Evolutionary conservation across 2,797 vertebrate species (phyloP).

Genomic region (Eospalax fontanierii): DNA sequence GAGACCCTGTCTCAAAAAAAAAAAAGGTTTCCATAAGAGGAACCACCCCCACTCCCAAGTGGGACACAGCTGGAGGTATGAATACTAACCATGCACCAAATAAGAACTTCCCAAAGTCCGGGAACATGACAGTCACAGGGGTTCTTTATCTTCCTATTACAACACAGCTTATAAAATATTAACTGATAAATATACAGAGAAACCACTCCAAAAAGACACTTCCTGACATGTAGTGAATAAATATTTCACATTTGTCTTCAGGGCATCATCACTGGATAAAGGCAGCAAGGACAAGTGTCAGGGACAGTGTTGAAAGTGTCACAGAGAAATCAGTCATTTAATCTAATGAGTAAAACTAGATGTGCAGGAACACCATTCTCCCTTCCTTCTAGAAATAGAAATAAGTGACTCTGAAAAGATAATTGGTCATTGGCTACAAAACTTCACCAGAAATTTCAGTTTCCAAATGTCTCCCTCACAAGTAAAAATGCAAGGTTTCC

Average conservation of each 20-base stretch:
- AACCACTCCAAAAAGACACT: neutral
- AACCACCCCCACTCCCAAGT: no score
- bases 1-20: neutral
- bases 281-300: neutral
- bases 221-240: neutral
- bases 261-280: neutral
- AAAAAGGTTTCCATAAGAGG: neutral
- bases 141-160: neutral
- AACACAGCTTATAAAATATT: slow-evolving; percentile 8
- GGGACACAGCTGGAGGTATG: neutral
- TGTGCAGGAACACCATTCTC: fast-evolving
- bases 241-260: neutral
- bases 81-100: neutral
- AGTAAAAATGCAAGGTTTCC: neutral
- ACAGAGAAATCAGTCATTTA: neutral
- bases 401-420: slow-evolving; percentile 2
- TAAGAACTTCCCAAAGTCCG: neutral
- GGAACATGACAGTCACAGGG: neutral
- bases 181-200: neutral
- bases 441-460: neutral
- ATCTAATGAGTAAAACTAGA: neutral
- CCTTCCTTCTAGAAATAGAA: slow-evolving; percentile 24
- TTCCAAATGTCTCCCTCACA: neutral
- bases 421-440: neutral
- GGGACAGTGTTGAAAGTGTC: no score